A percentile compares a stretch with the other conserved stretches of the same genome.
These are phyloP conservation scores for Caenorhabditis drosophilae DNA, from an alignment of 2,888 invertebrate genomes.

Conservation along the genomic window DNA sequence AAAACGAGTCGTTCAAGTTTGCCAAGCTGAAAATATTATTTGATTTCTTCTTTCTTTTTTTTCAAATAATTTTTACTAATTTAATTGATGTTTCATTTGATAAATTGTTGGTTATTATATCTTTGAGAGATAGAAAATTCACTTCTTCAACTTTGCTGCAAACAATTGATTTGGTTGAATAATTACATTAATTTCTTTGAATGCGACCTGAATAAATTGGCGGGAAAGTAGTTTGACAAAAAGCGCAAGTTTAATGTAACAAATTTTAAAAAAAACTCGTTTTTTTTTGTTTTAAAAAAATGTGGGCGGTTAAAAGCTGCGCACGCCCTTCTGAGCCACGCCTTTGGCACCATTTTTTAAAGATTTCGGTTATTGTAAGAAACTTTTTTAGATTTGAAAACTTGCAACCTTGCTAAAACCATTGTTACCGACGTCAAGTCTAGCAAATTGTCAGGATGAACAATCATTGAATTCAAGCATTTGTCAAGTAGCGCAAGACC, in stretches of 20 bases:
- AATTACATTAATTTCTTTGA: too few relatives aligned
- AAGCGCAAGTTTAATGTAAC: too few relatives aligned
- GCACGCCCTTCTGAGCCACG: too few relatives aligned
- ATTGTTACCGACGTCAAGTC: conserved; percentile 16
- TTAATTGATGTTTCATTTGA: background rate
- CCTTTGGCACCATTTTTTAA: too few relatives aligned
- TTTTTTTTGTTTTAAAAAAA: too few relatives aligned
- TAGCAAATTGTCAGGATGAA: background rate
- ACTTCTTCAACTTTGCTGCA: conserved; percentile 25
- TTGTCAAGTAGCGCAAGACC: conserved; percentile 14
- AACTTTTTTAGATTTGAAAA: too few relatives aligned
- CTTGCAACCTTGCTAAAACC: conserved; percentile 21
- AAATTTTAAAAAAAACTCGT: too few relatives aligned
- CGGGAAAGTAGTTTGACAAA: too few relatives aligned
- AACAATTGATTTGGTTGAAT: background rate
- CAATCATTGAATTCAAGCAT: conserved; percentile 14
- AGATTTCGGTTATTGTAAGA: too few relatives aligned
- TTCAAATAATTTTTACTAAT: background rate
- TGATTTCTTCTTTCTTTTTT: background rate
- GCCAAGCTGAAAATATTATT: conserved; percentile 4
- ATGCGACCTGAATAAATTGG: too few relatives aligned
- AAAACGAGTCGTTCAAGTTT: conserved; percentile 16
- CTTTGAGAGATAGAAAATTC: conserved; percentile 2
- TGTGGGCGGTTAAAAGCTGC: too few relatives aligned
- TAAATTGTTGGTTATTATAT: conserved; percentile 4